Conservation (phyloP, 37 sponge, comb jelly and placozoan species). For the Aplysina aerophoba region DNA sequence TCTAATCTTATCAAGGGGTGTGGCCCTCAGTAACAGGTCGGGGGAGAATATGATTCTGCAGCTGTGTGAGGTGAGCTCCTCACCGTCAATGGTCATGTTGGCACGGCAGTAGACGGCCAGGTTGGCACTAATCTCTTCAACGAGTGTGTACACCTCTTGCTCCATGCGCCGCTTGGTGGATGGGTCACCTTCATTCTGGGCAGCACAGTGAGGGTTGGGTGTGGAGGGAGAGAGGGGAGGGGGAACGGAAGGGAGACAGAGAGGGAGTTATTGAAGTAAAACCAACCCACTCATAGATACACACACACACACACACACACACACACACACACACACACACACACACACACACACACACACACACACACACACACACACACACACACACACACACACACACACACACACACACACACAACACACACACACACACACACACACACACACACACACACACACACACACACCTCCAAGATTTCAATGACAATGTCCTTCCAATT, state of each 20-base stretch:
- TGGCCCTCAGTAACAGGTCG: background rate
- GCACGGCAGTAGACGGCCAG: slow-evolving; percentile 68
- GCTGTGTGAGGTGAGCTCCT: slow-evolving; percentile 11
- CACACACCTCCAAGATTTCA: slow-evolving; percentile 5
- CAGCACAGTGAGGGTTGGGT: background rate
- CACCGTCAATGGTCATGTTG: slow-evolving; percentile 76
- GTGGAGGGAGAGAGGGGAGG: background rate
- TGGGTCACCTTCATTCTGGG: background rate
- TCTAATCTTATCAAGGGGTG: background rate
- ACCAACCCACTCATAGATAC: too few relatives aligned
- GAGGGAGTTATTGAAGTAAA: too few relatives aligned
- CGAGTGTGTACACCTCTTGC: slow-evolving; percentile 30
- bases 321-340: too few relatives aligned
- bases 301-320: too few relatives aligned
- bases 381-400: too few relatives aligned
- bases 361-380: too few relatives aligned
- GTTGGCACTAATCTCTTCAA: slow-evolving; percentile 68
- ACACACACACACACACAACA: too few relatives aligned
- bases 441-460: background rate
- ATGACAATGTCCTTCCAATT: slow-evolving; percentile 37
- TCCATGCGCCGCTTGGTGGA: background rate
- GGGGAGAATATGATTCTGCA: background rate
- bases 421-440: slow-evolving; percentile 7
- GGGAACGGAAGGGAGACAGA: too few relatives aligned
- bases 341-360: too few relatives aligned